Evolutionary conservation across 2,888 invertebrate species (phyloP).

Genomic region (Thecocarcelia acutangulata): DNA sequence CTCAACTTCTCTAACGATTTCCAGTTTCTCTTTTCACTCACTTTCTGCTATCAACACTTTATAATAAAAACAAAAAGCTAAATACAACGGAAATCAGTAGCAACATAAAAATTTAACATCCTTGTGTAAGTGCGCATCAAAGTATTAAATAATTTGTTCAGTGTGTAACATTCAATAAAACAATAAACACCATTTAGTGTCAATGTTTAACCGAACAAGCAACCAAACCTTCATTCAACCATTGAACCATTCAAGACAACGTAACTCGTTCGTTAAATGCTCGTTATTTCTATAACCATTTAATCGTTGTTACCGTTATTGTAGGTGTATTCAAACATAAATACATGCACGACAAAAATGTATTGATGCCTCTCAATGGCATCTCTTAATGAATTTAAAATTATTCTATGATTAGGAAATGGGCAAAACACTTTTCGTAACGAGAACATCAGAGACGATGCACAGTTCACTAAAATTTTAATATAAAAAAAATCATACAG

Average conservation of each 20-base stretch:
- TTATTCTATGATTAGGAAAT: conserved; percentile 59
- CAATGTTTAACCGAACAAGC: conserved; percentile 5
- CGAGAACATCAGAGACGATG: conserved; percentile 32
- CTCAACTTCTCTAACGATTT: too few species aligned
- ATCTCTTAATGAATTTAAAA: conserved; percentile 36
- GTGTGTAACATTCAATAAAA: conserved; percentile 56
- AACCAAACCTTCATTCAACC: not conserved
- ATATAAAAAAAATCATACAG: not conserved
- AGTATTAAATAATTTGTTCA: conserved; percentile 65
- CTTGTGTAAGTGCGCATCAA: conserved; percentile 70
- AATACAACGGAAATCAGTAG: conserved; percentile 1
- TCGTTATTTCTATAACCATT: conserved; percentile 30
- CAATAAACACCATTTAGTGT: conserved; percentile 21
- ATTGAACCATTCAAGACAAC: not conserved
- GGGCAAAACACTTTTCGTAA: conserved; percentile 67
- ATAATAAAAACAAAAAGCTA: not conserved
- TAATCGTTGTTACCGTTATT: conserved; percentile 18
- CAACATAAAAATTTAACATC: conserved; percentile 66
- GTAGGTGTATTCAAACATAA: not conserved
- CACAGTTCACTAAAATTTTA: not conserved
- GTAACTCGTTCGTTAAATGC: conserved; percentile 21
- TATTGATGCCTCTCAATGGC: conserved; percentile 34
- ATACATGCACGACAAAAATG: conserved; percentile 1
- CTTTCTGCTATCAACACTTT: not conserved
- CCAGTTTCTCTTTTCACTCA: too few species aligned